phyloP scores from a whole-genome alignment of 2,797 vertebrate genomes.

The Pogoniulus pusillus region DNA sequence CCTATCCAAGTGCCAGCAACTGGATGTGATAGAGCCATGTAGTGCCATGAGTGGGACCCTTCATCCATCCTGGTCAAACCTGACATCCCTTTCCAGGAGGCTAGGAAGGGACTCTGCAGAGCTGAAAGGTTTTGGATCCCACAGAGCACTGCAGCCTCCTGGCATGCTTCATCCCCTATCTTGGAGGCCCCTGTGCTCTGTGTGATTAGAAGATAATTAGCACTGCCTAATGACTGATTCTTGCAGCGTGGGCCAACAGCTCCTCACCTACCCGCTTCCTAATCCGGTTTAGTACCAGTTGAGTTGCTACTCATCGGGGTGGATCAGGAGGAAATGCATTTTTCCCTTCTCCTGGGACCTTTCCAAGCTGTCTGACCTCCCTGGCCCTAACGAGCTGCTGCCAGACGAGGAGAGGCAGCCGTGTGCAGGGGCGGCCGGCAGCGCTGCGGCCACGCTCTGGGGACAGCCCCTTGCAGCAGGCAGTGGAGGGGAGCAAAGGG shows the following conservation, averaged over 20 bases:
- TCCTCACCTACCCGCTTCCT: not conserved
- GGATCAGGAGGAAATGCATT: not conserved
- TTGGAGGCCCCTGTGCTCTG: rapidly evolving
- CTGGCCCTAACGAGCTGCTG: not conserved
- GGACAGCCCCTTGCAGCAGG: not conserved
- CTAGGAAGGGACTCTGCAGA: not conserved
- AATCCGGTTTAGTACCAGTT: not conserved
- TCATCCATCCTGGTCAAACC: rapidly evolving
- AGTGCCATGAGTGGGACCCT: rapidly evolving
- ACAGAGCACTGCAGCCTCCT: rapidly evolving
- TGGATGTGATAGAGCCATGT: not conserved
- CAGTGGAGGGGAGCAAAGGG: not conserved
- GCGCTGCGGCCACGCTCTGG: rapidly evolving
- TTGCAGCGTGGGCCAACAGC: not conserved
- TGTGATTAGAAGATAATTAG: conserved; percentile 16
- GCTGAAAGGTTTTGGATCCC: not conserved
- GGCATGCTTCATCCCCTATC: not conserved
- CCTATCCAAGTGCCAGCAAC: not conserved
- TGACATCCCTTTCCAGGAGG: not conserved
- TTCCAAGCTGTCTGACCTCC: conserved; percentile 34
- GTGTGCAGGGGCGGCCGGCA: rapidly evolving
- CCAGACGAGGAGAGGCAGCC: not conserved
- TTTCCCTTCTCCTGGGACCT: not conserved
- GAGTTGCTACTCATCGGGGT: not conserved
- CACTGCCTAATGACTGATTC: conserved; percentile 7